Evolutionary conservation across 2,113 vertebrate genomes (phyloP).

Genomic region (Garra rufa): DNA sequence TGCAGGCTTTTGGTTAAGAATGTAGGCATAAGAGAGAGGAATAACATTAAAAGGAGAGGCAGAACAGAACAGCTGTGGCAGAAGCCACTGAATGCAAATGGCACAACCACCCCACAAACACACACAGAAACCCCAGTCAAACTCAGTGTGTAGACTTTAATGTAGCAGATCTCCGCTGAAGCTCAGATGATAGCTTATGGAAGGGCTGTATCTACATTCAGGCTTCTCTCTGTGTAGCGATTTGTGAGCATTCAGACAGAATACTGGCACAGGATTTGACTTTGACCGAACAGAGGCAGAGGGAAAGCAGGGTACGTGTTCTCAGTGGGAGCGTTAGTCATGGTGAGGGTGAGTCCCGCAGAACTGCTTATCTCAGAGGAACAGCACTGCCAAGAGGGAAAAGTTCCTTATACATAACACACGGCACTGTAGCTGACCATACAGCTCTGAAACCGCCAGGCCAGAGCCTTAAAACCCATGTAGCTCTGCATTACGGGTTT

Average conservation of each 20-base stretch:
- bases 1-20: not conserved
- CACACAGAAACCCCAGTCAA: constrained; percentile 16
- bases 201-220: constrained; percentile 12
- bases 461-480: not conserved
- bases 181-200: constrained; percentile 24
- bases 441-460: constrained; percentile 24
- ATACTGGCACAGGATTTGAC: constrained; percentile 29
- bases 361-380: constrained; percentile 57
- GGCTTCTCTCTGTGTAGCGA: constrained; percentile 19
- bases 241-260: constrained; percentile 13
- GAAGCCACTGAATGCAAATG: constrained; percentile 35
- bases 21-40: not conserved
- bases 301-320: not conserved
- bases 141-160: constrained; percentile 15
- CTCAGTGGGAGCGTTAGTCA: constrained; percentile 52
- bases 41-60: constrained; percentile 9
- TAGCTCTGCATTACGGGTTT: constrained; percentile 19
- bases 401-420: constrained; percentile 28
- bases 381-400: constrained; percentile 57
- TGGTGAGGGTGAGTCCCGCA: constrained; percentile 46
- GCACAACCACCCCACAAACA: not conserved
- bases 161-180: constrained; percentile 18
- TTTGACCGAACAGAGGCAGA: constrained; percentile 30
- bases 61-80: not conserved
- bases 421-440: constrained; percentile 34